Evolutionary conservation across 2,888 invertebrate genomes (phyloP).

Genomic region (Chalcis sispes): DNA sequence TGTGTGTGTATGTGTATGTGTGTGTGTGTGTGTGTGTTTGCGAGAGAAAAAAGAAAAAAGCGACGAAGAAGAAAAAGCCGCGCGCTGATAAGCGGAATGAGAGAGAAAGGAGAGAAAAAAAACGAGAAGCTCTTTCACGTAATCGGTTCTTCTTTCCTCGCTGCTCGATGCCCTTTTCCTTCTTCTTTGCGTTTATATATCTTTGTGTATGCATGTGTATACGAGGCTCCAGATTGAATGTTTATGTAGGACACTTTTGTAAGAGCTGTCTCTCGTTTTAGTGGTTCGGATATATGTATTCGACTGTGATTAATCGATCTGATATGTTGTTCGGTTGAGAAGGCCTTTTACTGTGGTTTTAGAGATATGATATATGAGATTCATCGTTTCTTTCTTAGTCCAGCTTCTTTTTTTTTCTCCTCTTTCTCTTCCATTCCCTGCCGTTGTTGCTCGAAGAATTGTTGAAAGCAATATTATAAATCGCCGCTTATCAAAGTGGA

Average conservation of each 20-base stretch:
- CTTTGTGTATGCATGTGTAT: neutral
- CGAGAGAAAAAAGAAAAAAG: conserved; percentile 14
- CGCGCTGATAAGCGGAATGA: conserved; percentile 7
- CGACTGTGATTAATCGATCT: conserved; percentile 53
- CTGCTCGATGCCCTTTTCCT: conserved; percentile 15
- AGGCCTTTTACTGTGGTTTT: conserved; percentile 43
- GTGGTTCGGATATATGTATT: conserved; percentile 18
- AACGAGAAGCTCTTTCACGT: conserved; percentile 36
- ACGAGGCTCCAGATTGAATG: conserved; percentile 52
- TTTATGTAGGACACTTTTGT: conserved; percentile 53
- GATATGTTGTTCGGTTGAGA: conserved; percentile 29
- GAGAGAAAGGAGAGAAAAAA: conserved; percentile 5
- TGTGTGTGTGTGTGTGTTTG: neutral
- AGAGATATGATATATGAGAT: conserved; percentile 47
- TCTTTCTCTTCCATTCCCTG: neutral
- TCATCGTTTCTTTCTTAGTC: conserved; percentile 17
- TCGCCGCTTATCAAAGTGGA: conserved; percentile 37
- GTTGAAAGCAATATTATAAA: conserved; percentile 42
- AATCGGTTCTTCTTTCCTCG: conserved; percentile 36
- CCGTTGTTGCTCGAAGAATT: conserved; percentile 7
- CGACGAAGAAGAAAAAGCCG: neutral
- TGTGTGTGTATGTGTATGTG: neutral
- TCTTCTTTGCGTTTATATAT: neutral
- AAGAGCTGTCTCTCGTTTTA: conserved; percentile 41
- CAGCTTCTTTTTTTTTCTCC: neutral